Evolutionary conservation across 2,113 vertebrate genomes (phyloP), one percentile per base, ranked within the genome.

Genomic region (Asarcornis scutulata): DNA sequence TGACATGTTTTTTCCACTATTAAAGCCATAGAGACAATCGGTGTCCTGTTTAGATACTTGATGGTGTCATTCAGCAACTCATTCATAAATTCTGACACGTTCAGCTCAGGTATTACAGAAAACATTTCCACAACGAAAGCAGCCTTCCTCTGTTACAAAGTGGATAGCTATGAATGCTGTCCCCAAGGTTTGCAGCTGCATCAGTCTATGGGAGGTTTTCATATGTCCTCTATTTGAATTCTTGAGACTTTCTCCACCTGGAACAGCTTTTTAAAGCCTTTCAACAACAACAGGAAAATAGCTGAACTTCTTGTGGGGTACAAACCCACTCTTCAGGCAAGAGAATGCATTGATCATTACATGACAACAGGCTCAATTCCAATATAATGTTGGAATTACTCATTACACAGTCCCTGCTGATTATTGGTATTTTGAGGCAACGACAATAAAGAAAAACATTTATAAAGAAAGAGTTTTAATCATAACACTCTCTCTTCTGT

Each of bases 1-100:
- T 94, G 93, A 93, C 77, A 87, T 29, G 31, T n/a, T 95, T 96
- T 64, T 96, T 89, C 88, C 92, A 89, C 81, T 86, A 62, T 82
- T 85, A 86, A 91, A 89, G 87, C 82, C 91, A 95, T 2, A 22
- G 44, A 83, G 71, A 94, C 81, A 88, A 91, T 81, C 73, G 44
- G 38, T n/a, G 69, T 81, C 86, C 92, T 74, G 52, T 87, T 82
- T 77, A 83, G 59, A 85, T n/a, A 38, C 77, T 50, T 13, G 11
- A 78, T 31, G 23, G 60, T 0, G 0, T 92, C 73, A 86, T 58
- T 68, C 77, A 69, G 77, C 46, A 91, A 76, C 36, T 78, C 89
- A 92, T 89, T 95, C 90, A 92, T 78, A 84, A 91, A 85, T 69
- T 74, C 63, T 50, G n/a, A 76, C 40, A 62, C 0, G 1, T 74